Evolutionary conservation across 1,140 invertebrate genomes (phyloP).

Genomic region (Drosophila carrolli): DNA sequence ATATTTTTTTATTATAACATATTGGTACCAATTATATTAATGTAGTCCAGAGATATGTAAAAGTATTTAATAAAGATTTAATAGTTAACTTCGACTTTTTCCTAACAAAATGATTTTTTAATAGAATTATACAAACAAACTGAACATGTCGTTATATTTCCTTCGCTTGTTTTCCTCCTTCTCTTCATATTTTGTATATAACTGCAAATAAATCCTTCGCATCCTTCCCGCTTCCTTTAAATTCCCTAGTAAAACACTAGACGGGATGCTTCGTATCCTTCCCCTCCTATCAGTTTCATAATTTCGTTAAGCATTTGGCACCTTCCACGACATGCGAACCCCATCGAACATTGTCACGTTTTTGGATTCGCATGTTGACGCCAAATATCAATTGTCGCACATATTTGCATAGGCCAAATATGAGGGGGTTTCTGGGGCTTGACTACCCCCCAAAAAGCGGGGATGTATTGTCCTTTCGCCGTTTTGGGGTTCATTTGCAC

Average conservation of each 20-base stretch:
- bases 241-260: no score
- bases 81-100: no score
- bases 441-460: neutral
- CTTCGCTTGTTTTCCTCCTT: no score
- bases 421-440: neutral
- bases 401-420: conserved; percentile 74
- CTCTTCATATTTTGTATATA: neutral
- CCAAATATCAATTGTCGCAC: conserved; percentile 76
- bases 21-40: no score
- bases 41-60: no score
- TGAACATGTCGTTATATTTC: no score
- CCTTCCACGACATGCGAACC: neutral
- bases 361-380: conserved; percentile 43
- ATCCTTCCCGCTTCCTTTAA: no score
- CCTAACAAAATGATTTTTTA: no score
- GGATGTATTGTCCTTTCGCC: conserved; percentile 33
- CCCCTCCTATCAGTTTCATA: conserved; percentile 20
- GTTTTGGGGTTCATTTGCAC: conserved; percentile 17
- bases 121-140: no score
- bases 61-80: no score
- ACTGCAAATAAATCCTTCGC: neutral
- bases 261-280: neutral
- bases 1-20: no score
- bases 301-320: conserved; percentile 30
- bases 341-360: conserved; percentile 54